Conservation (phyloP, 2,888 invertebrate genomes). For the Nematopogon swammerdamellus region DNA sequence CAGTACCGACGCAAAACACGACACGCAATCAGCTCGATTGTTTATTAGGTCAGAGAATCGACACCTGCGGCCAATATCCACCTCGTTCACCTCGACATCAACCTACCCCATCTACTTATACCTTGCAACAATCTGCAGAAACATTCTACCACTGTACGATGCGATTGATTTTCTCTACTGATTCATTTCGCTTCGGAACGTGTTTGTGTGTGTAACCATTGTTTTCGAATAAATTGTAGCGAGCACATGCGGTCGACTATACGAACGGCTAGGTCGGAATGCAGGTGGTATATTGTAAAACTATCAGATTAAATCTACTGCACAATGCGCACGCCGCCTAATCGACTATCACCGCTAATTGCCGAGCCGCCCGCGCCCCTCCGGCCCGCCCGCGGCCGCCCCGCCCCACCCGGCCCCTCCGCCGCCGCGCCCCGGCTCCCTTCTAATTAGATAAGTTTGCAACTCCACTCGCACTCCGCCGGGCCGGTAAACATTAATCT, state of each 20-base stretch:
- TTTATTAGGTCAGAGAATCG: neutral
- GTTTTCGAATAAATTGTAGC: too few species aligned
- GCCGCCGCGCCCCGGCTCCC: conserved; percentile 19
- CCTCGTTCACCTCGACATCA: too few species aligned
- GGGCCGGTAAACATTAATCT: conserved; percentile 53
- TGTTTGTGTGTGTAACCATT: too few species aligned
- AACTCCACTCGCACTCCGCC: conserved; percentile 44
- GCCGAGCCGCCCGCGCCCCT: conserved; percentile 18
- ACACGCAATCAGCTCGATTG: neutral
- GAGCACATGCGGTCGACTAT: too few species aligned
- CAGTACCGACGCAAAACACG: neutral
- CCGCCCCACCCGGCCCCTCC: conserved; percentile 14
- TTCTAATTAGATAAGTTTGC: conserved; percentile 58
- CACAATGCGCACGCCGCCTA: conserved; percentile 19
- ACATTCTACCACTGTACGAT: too few species aligned
- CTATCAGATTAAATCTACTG: neutral
- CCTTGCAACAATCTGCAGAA: too few species aligned
- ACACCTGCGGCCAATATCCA: neutral
- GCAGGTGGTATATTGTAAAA: neutral
- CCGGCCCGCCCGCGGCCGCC: conserved; percentile 5
- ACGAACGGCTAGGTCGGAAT: too few species aligned
- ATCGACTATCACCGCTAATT: conserved; percentile 58
- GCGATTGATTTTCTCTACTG: too few species aligned
- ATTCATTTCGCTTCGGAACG: too few species aligned
- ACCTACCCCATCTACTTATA: too few species aligned